These are phyloP conservation scores for Scolanthus callimorphus DNA, from an alignment of 92 coral and sea anemone genomes.

Conservation along the genomic window DNA sequence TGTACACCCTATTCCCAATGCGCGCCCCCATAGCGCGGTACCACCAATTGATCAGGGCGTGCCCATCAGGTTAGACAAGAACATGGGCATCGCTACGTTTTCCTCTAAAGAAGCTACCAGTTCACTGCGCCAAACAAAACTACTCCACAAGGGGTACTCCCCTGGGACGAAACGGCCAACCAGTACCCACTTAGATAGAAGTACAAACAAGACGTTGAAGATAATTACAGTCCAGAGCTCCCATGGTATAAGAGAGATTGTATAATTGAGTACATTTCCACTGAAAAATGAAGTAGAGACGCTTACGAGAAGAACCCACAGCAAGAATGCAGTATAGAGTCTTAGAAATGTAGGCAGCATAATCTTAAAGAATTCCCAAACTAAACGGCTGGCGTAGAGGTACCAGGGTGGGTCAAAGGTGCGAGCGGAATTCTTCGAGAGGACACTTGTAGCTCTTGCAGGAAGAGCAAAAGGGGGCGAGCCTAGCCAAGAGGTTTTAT, in stretches of 20 bases:
- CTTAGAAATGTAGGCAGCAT: neutral
- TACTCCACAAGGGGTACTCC: constrained; percentile 14
- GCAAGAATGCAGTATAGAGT: neutral
- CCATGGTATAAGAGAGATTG: constrained; percentile 1
- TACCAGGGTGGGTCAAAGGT: constrained; percentile 21
- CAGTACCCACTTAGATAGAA: constrained; percentile 9
- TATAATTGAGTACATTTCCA: neutral
- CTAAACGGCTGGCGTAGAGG: constrained; percentile 1
- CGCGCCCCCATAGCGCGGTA: constrained; percentile 13
- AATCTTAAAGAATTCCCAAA: constrained; percentile 11
- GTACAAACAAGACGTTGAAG: neutral
- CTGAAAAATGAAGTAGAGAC: constrained; percentile 1
- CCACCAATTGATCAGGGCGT: constrained; percentile 8
- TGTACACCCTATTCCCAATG: constrained; percentile 7
- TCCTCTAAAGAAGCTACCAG: constrained; percentile 11
- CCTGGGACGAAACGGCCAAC: constrained; percentile 12
- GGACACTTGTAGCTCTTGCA: neutral
- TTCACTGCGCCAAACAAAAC: constrained; percentile 18
- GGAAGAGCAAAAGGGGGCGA: constrained; percentile 12
- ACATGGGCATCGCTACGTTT: constrained; percentile 10
- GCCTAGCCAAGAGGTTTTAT: constrained; percentile 11
- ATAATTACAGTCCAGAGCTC: neutral
- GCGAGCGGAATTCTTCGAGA: constrained; percentile 1
- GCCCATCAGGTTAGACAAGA: neutral
- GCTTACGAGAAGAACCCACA: constrained; percentile 3